These are phyloP conservation scores for Pantelozetes paolii DNA, from an alignment of 2,888 invertebrate genomes.

Conservation along the genomic window DNA sequence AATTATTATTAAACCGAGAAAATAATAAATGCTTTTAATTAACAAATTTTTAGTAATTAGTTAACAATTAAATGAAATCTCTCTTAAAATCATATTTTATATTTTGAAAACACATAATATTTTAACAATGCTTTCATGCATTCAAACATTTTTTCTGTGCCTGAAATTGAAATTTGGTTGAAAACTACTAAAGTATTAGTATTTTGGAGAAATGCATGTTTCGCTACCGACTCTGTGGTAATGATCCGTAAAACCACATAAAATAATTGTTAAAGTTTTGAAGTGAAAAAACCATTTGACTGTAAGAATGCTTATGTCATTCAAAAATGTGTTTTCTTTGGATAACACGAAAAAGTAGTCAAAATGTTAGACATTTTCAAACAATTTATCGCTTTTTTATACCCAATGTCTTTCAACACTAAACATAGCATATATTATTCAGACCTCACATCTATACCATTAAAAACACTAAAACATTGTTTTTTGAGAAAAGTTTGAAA, in stretches of 20 bases:
- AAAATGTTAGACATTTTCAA: conserved; percentile 11
- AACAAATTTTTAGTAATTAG: too few species aligned
- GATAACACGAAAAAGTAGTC: conserved; percentile 10
- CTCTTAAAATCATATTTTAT: too few species aligned
- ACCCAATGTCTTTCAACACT: neutral
- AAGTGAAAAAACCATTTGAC: conserved; percentile 14
- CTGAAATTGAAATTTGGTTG: too few species aligned
- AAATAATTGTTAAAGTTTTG: conserved; percentile 30
- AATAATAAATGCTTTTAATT: too few species aligned
- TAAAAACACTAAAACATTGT: too few species aligned
- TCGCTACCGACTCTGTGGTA: neutral
- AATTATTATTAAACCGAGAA: too few species aligned
- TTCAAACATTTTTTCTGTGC: too few species aligned
- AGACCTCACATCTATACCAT: too few species aligned
- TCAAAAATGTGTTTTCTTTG: conserved; percentile 30
- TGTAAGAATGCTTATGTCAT: conserved; percentile 29
- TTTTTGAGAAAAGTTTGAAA: too few species aligned
- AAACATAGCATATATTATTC: neutral
- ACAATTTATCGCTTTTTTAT: conserved; percentile 20
- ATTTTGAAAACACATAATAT: too few species aligned
- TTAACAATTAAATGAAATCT: too few species aligned
- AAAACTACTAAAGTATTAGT: neutral
- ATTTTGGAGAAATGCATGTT: neutral
- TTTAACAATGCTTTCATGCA: too few species aligned
- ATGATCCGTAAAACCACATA: conserved; percentile 27